Evolutionary conservation across 1,140 invertebrate species (phyloP).

Genomic region (Lethocerus indicus): DNA sequence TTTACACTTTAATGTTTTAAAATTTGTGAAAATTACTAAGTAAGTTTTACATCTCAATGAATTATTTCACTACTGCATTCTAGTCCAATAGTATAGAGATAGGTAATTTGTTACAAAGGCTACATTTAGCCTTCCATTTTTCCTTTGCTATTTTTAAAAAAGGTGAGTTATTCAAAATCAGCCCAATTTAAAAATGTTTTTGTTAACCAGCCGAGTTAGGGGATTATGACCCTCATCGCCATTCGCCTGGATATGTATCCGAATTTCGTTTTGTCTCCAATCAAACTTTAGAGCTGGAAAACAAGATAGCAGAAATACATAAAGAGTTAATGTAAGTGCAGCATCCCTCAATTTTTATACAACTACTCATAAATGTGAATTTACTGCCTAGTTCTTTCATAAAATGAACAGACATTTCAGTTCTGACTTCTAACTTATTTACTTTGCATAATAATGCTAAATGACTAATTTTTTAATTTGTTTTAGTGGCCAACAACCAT

Average conservation of each 20-base stretch:
- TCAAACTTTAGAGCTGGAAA: slow-evolving; percentile 82
- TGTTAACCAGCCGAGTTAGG: slow-evolving; percentile 74
- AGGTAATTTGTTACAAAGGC: neutral
- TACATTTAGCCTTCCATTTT: neutral
- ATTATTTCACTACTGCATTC: neutral
- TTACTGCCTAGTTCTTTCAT: no score
- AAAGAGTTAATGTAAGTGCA: slow-evolving; percentile 59
- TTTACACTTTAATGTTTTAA: no score
- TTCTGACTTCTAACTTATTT: neutral
- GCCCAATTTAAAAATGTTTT: neutral
- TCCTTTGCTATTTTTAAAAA: neutral
- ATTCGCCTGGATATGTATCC: slow-evolving; percentile 83
- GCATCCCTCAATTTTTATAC: neutral
- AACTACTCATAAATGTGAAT: neutral
- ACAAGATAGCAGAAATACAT: slow-evolving; percentile 74
- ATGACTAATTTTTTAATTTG: slow-evolving; percentile 12
- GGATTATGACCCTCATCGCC: slow-evolving; percentile 82
- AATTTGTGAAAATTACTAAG: neutral
- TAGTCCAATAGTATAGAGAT: neutral
- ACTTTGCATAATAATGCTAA: neutral
- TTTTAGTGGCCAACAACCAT: slow-evolving; percentile 47
- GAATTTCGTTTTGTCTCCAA: slow-evolving; percentile 92
- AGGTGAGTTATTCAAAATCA: neutral
- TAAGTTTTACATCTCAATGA: neutral
- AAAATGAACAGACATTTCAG: no score